Base-by-base conservation (phyloP, 2,113 vertebrate genomes). In the Gorsachius goisagi region DNA sequence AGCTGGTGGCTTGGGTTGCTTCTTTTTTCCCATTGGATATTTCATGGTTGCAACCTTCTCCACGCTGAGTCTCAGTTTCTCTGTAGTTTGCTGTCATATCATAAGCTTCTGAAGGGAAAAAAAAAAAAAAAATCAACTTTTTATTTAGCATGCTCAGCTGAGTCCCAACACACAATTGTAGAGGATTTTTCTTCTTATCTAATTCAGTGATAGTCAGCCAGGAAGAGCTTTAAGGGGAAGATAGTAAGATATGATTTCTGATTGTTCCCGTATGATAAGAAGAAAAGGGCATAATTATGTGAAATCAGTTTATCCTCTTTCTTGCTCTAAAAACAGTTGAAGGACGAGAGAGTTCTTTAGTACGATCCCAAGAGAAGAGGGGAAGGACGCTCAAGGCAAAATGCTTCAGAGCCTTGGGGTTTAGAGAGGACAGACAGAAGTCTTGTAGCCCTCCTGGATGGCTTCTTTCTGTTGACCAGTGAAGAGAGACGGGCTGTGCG, bases 241-340 rank as follows among this genome's bases (percentile, higher is more conserved):
- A 90, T 27, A 60, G 52, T 41, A 74, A 89, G 77, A 68, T 82
- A 56, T 3, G 26, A 89, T 94, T 89, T 89, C 72, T 89, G 91
- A 77, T 88, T 85, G 66, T 67, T 92, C 52, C 53, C 53, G 24
- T 75, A 20, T 28, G 69, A 87, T 44, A 94, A 62, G n/a, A 93
- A 53, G 67, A 87, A 96, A 85, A 91, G 30, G 53, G 7, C 30
- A 8, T 79, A 68, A 91, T 94, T 91, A 56, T 6, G 4, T 41
- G 58, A 85, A 89, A 94, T 64, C 56, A 59, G 53, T 85, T 96
- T 94, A 55, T 81, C 32, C 55, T 92, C 64, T 71, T 92, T 78
- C 87, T 93, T 68, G 22, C 45, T 89, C 50, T 74, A 39, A 81
- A 84, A 92, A 53, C n/a, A 78, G 41, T 39, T 87, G 44, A 81